Base-by-base conservation (phyloP, 2,113 vertebrate species). In the Pluvianellus socialis region DNA sequence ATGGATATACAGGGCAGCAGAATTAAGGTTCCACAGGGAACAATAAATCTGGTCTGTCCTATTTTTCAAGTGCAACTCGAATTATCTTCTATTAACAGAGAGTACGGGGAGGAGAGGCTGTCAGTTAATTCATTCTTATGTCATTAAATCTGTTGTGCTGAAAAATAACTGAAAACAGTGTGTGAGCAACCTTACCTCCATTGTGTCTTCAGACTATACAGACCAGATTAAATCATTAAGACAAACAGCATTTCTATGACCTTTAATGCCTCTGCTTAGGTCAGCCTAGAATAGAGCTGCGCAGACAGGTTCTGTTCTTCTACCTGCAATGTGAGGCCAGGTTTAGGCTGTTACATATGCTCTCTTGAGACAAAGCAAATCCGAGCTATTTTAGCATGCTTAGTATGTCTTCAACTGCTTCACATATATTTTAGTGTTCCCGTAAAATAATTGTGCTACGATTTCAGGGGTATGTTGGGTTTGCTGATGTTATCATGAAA, bases 11-110 rank as follows among this genome's bases (percentile, higher is more conserved):
- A 74, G 21, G 22, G 33, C 32, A 88, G 49, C 9, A 95, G 83
- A 95, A 87, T 84, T 95, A 94, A 86, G 44, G 45, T 84, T 68
- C 79, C 91, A 75, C 1, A 38, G 86, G 61, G 91, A 89, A 53
- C 42, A 81, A 35, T 79, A 91, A 81, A 81, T 89, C 86, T 91
- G 33, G 44, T 79, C 62, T 89, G 79, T 77, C 49, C 40, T 79
- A 74, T 91, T 95, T 96, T 93, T 92, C 80, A 59, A 85, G 65
- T 53, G 61, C 33, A 68, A 67, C 65, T 81, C 75, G 70, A 91
- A 91, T 93, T 91, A 88, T 89, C 79, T 75, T 86, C 65, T 92
- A 53, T 88, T 94, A 92, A 86, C 59, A 93, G 59, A 76, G 49
- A 62, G 45, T 75, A 50, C 0, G 1, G 26, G 79, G 68, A 89